Percentiles rank a stretch among this genome's conserved stretches.
Conservation (phyloP, 2,113 vertebrate species). For the Pedionomus torquatus region DNA sequence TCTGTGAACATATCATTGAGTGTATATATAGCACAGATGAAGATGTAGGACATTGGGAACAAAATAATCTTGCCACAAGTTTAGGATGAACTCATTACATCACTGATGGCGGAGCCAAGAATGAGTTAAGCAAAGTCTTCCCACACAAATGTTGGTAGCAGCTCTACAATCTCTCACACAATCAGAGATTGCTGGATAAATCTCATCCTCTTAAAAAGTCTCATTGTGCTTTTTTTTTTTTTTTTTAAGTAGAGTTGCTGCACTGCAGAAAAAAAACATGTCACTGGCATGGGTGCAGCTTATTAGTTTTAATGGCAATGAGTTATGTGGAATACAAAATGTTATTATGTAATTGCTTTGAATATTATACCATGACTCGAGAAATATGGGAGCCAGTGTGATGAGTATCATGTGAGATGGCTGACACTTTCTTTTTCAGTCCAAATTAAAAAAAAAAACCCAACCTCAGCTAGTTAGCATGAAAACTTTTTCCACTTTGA, state of each 20-base stretch:
- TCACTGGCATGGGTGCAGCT: conserved; percentile 28
- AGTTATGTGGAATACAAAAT: conserved; percentile 16
- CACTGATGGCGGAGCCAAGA: background rate
- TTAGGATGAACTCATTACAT: background rate
- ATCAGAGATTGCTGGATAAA: conserved; percentile 44
- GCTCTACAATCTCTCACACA: background rate
- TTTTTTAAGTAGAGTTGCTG: background rate
- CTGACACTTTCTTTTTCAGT: background rate
- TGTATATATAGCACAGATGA: background rate
- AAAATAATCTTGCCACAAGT: background rate
- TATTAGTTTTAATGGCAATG: conserved; percentile 21
- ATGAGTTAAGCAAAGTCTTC: conserved; percentile 22
- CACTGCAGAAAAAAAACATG: background rate
- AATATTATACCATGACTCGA: conserved; percentile 4
- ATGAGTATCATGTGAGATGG: background rate
- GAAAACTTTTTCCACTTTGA: background rate
- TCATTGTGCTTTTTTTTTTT: background rate
- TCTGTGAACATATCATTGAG: background rate
- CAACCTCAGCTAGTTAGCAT: background rate
- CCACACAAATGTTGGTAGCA: conserved; percentile 13
- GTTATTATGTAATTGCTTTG: conserved; percentile 36
- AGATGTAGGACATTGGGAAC: background rate
- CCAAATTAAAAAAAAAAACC: background rate
- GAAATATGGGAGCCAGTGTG: background rate
- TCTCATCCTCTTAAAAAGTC: conserved; percentile 6